These are phyloP conservation scores for Nycticebus coucang DNA, from an alignment of 2,113 vertebrate species.

Conservation along the genomic window DNA sequence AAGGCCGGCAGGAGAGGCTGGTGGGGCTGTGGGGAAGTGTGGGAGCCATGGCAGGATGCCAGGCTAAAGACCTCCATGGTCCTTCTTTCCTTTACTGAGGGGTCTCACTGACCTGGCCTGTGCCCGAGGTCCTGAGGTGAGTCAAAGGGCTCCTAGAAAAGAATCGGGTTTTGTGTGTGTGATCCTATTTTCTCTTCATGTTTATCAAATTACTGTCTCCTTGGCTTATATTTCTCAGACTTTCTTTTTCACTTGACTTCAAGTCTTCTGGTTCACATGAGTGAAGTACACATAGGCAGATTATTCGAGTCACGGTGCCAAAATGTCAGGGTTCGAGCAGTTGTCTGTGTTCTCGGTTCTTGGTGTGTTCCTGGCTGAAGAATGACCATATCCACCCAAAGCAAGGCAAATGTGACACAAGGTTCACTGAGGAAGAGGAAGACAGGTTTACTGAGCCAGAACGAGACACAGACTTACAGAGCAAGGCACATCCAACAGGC, in stretches of 20 bases:
- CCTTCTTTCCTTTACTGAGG: neutral
- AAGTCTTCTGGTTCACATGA: neutral
- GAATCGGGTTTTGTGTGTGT: neutral
- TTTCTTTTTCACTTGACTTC: constrained; percentile 9
- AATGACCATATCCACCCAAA: too few relatives aligned
- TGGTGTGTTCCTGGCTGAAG: too few relatives aligned
- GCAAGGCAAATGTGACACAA: too few relatives aligned
- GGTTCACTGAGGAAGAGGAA: too few relatives aligned
- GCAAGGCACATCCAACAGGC: too few relatives aligned
- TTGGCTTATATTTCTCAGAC: neutral
- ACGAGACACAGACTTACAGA: too few relatives aligned
- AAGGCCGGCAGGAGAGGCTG: neutral
- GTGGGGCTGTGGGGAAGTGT: neutral
- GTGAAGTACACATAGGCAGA: too few relatives aligned
- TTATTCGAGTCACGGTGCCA: too few relatives aligned
- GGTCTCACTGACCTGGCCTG: neutral
- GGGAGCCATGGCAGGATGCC: neutral
- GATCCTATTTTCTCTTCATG: neutral
- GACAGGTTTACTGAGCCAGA: too few relatives aligned
- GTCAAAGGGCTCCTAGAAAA: too few relatives aligned
- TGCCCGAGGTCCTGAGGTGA: neutral
- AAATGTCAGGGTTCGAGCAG: too few relatives aligned
- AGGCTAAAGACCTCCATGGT: neutral
- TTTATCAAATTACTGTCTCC: neutral
- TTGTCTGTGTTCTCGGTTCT: too few relatives aligned